Evolutionary conservation across 2,888 invertebrate genomes (phyloP).

Genomic region (Andrena minutula): DNA sequence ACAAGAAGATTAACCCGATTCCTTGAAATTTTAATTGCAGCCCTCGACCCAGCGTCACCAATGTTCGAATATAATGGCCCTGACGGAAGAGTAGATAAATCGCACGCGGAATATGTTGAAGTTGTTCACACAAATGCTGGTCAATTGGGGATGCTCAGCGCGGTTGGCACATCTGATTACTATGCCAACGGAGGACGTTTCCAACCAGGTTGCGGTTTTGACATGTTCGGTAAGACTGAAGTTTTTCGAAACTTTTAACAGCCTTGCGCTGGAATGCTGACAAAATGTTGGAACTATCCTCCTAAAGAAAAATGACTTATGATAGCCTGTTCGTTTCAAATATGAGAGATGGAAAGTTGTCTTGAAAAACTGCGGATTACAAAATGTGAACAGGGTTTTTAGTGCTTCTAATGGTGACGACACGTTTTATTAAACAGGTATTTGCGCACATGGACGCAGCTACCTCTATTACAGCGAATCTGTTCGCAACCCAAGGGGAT

Average conservation of each 20-base stretch:
- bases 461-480: constrained; percentile 59
- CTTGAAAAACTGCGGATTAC: too few species aligned
- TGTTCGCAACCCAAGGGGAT: constrained; percentile 39
- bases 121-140: constrained; percentile 83
- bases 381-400: neutral
- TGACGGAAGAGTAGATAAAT: constrained; percentile 79
- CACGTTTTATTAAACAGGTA: constrained; percentile 11
- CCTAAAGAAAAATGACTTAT: too few species aligned
- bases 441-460: constrained; percentile 56
- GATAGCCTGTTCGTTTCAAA: too few species aligned
- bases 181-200: constrained; percentile 82
- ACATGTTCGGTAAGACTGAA: constrained; percentile 46
- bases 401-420: too few species aligned
- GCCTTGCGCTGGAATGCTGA: too few species aligned
- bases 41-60: constrained; percentile 83
- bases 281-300: too few species aligned
- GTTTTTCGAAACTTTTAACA: neutral
- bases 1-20: neutral
- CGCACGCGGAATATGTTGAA: constrained; percentile 82
- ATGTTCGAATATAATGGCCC: constrained; percentile 50
- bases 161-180: constrained; percentile 83
- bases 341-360: too few species aligned
- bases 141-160: constrained; percentile 78
- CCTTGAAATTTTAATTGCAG: constrained; percentile 51
- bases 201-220: constrained; percentile 82